These are phyloP conservation scores for Alcedo atthis DNA, from an alignment of 2,797 vertebrate species.

Conservation along the genomic window DNA sequence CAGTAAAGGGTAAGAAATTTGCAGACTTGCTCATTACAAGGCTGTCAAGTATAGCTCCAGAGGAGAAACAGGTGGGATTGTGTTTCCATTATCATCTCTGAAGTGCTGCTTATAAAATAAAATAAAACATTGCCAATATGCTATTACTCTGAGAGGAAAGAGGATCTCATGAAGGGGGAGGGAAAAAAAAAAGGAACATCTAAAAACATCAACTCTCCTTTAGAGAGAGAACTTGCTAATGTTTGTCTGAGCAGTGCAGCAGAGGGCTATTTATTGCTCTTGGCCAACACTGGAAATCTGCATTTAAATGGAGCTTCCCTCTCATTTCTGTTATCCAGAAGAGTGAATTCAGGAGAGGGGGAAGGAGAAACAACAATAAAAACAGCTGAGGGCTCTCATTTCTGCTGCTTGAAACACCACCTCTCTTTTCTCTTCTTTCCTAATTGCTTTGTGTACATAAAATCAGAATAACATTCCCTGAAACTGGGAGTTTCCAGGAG, in stretches of 20 bases:
- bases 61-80: conserved; percentile 21
- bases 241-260: conserved; percentile 5
- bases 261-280: conserved; percentile 40
- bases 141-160: conserved; percentile 28
- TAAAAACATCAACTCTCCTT: conserved; percentile 23
- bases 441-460: conserved; percentile 38
- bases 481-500: background rate
- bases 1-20: conserved; percentile 21
- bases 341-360: background rate
- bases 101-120: conserved; percentile 52
- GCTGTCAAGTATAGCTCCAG: conserved; percentile 29
- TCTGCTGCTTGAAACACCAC: conserved; percentile 11
- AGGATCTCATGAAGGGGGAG: background rate
- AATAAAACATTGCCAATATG: background rate
- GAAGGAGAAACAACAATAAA: background rate
- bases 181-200: background rate
- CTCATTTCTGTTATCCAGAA: conserved; percentile 17
- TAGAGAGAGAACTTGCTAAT: conserved; percentile 26
- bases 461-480: background rate
- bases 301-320: conserved; percentile 64
- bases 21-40: conserved; percentile 37
- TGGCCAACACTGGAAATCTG: conserved; percentile 52
- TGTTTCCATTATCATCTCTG: conserved; percentile 15
- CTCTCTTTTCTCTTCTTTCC: conserved; percentile 38
- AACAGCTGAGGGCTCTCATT: conserved; percentile 30